These are phyloP conservation scores for Betta splendens DNA, from an alignment of 2,797 vertebrate species.

Conservation along the genomic window DNA sequence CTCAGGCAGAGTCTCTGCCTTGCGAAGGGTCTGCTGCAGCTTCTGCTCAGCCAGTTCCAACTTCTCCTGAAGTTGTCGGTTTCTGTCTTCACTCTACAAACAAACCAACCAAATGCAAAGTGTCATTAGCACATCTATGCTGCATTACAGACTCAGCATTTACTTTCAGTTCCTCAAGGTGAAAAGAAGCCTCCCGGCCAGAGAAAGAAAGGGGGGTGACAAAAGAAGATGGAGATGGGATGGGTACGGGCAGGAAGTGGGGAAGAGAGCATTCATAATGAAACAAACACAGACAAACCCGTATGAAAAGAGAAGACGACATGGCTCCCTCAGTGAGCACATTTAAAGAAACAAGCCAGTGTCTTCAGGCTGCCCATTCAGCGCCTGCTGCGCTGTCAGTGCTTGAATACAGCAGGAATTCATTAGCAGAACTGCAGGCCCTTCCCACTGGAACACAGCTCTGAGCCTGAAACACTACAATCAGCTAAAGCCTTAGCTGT, in stretches of 20 bases:
- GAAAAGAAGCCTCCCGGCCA: neutral
- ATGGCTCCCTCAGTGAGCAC: slow-evolving; percentile 50
- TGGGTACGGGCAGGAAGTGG: slow-evolving; percentile 44
- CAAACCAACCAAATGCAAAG: slow-evolving; percentile 29
- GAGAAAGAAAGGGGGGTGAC: slow-evolving; percentile 1
- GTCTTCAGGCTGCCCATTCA: slow-evolving; percentile 57
- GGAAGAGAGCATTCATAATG: slow-evolving; percentile 51
- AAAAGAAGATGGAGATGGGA: slow-evolving; percentile 16
- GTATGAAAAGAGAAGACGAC: slow-evolving; percentile 39
- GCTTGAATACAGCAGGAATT: slow-evolving; percentile 53
- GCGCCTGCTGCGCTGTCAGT: slow-evolving; percentile 38
- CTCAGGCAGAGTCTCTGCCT: slow-evolving; percentile 94
- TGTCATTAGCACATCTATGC: slow-evolving; percentile 4
- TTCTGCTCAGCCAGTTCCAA: slow-evolving; percentile 96
- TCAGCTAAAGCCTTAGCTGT: neutral
- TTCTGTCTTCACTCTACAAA: slow-evolving; percentile 91
- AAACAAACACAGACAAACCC: slow-evolving; percentile 47
- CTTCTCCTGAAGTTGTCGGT: slow-evolving; percentile 92
- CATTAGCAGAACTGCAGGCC: slow-evolving; percentile 46
- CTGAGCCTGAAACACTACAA: slow-evolving; percentile 11
- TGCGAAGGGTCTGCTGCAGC: slow-evolving; percentile 94
- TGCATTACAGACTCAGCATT: slow-evolving; percentile 9
- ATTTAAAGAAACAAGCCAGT: slow-evolving; percentile 40
- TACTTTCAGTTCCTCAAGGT: slow-evolving; percentile 5
- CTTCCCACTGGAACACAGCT: slow-evolving; percentile 44